Conservation (phyloP, 2,888 invertebrate species). For the Trachelus stipa region DNA sequence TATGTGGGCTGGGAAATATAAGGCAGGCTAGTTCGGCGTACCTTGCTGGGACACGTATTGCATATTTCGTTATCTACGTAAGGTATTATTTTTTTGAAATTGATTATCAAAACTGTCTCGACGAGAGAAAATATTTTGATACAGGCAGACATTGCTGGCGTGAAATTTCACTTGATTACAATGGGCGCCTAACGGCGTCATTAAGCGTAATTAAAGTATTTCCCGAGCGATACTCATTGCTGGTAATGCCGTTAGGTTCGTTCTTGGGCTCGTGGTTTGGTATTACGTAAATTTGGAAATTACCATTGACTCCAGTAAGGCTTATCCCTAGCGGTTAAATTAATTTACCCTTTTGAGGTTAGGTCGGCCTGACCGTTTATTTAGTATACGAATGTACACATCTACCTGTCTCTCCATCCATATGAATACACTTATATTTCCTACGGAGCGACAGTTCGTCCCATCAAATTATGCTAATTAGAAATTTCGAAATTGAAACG, state of each 20-base stretch:
- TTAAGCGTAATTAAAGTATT: not conserved
- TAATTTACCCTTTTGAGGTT: not conserved
- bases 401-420: not conserved
- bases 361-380: not conserved
- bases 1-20: no score
- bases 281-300: not conserved
- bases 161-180: not conserved
- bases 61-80: not conserved
- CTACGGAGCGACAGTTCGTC: not conserved
- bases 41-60: not conserved
- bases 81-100: not conserved
- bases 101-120: not conserved
- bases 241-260: not conserved
- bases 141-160: not conserved
- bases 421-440: no score
- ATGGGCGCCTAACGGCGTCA: not conserved
- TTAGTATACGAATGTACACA: not conserved
- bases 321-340: not conserved
- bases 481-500: not conserved
- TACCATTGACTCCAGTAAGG: not conserved
- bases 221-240: not conserved
- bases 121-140: not conserved
- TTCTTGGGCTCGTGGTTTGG: not conserved
- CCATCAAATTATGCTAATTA: not conserved
- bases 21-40: no score